These are phyloP conservation scores for Mystacides longicornis DNA, from an alignment of 2,888 invertebrate genomes.

Conservation along the genomic window DNA sequence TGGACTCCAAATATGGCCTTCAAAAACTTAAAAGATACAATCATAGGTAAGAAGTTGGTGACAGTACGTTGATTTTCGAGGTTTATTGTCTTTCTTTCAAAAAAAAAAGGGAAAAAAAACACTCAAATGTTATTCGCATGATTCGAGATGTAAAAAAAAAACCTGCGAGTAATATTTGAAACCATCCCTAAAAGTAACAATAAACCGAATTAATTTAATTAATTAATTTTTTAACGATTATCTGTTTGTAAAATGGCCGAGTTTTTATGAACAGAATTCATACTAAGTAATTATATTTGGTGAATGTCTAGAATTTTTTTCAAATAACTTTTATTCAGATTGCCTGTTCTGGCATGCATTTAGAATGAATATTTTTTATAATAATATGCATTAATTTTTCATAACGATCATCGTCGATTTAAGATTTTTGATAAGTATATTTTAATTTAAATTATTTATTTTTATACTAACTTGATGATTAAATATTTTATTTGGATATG, in stretches of 20 bases:
- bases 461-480: too few species aligned
- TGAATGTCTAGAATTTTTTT: neutral
- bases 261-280: too few species aligned
- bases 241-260: too few species aligned
- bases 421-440: too few species aligned
- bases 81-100: neutral
- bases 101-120: neutral
- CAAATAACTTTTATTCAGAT: neutral
- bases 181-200: too few species aligned
- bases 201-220: too few species aligned
- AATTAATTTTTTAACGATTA: too few species aligned
- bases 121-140: too few species aligned
- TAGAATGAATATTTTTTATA: neutral
- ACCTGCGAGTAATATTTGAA: too few species aligned
- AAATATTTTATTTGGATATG: too few species aligned
- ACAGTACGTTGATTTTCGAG: neutral
- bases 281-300: neutral
- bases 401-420: too few species aligned
- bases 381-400: neutral
- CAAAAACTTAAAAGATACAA: constrained; percentile 98
- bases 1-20: constrained; percentile 94
- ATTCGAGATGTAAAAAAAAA: neutral
- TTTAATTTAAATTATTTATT: too few species aligned
- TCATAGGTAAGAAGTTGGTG: constrained; percentile 62
- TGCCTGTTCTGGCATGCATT: neutral